These are phyloP conservation scores for Choristoneura rosaceana DNA, from an alignment of 2,888 invertebrate species.

Conservation along the genomic window DNA sequence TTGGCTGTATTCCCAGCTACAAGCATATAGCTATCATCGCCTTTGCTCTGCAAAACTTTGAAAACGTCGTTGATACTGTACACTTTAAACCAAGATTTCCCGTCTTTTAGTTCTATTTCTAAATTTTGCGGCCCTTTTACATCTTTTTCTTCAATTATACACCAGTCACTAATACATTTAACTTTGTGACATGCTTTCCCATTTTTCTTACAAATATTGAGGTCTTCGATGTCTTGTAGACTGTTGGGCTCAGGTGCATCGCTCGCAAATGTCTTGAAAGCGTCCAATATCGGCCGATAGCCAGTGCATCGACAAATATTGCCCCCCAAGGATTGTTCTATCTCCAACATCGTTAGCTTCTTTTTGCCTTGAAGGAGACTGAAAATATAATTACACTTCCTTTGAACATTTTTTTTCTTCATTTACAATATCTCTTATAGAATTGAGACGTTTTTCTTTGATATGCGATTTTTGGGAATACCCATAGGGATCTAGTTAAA, in stretches of 20 bases:
- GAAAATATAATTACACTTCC: slow-evolving; percentile 41
- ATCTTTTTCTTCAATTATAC: slow-evolving; percentile 50
- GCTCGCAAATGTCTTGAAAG: slow-evolving; percentile 89
- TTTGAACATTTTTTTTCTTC: no score
- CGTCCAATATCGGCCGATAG: slow-evolving; percentile 90
- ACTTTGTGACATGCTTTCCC: slow-evolving; percentile 41
- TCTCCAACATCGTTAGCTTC: slow-evolving; percentile 85
- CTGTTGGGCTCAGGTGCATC: slow-evolving; percentile 77
- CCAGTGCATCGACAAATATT: slow-evolving; percentile 92
- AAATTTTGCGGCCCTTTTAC: slow-evolving; percentile 57
- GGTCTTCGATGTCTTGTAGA: slow-evolving; percentile 78
- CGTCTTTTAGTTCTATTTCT: slow-evolving; percentile 64
- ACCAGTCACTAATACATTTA: slow-evolving; percentile 56
- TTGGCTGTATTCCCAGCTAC: slow-evolving; percentile 90
- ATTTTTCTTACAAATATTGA: slow-evolving; percentile 55
- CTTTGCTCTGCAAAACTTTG: slow-evolving; percentile 73
- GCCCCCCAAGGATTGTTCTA: slow-evolving; percentile 90
- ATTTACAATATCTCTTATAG: no score
- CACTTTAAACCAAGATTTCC: slow-evolving; percentile 83
- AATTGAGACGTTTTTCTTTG: no score
- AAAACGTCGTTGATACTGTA: slow-evolving; percentile 79
- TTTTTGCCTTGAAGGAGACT: slow-evolving; percentile 59
- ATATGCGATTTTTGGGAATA: no score
- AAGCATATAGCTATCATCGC: slow-evolving; percentile 82
- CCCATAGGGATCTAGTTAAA: no score